Percentiles rank a stretch among this genome's conserved stretches.
These are phyloP conservation scores for Odontamblyopus rebecca DNA, from an alignment of 2,797 vertebrate species.

Conservation along the genomic window DNA sequence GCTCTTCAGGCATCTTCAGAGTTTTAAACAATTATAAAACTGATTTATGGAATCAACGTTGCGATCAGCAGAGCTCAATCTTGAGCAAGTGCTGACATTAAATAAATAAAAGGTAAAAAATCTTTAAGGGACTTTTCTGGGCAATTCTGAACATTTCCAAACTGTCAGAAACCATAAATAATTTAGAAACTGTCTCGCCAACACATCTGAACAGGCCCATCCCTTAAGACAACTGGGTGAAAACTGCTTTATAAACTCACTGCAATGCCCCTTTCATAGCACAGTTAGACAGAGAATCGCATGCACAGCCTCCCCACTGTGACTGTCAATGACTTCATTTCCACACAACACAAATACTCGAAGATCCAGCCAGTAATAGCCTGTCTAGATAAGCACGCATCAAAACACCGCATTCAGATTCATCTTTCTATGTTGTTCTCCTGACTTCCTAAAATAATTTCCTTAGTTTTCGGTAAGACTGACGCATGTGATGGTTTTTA, in stretches of 20 bases:
- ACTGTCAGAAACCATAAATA: neutral
- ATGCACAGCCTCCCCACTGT: slow-evolving; percentile 22
- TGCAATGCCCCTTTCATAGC: slow-evolving; percentile 10
- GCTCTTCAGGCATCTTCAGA: too few species aligned
- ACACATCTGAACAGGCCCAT: neutral
- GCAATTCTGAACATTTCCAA: neutral
- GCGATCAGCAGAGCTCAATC: neutral
- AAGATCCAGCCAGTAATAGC: slow-evolving; percentile 39
- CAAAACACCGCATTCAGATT: slow-evolving; percentile 57
- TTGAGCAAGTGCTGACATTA: neutral
- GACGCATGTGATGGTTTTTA: slow-evolving; percentile 80
- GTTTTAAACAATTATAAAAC: too few species aligned
- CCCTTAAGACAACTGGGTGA: slow-evolving; percentile 42
- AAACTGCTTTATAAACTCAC: neutral
- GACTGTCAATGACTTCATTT: slow-evolving; percentile 42
- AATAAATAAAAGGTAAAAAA: neutral
- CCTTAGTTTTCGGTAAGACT: slow-evolving; percentile 72
- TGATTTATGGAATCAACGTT: neutral
- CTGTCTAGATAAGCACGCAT: slow-evolving; percentile 57
- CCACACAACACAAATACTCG: slow-evolving; percentile 39
- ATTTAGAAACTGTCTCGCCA: neutral
- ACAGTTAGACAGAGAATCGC: slow-evolving; percentile 1
- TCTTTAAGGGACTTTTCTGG: neutral
- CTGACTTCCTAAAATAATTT: slow-evolving; percentile 74
- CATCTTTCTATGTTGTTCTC: slow-evolving; percentile 61